A percentile compares a stretch with the other conserved stretches of the same genome.
phyloP scores from a whole-genome alignment of 2,888 invertebrate species.

The Trichopria drosophilae region DNA sequence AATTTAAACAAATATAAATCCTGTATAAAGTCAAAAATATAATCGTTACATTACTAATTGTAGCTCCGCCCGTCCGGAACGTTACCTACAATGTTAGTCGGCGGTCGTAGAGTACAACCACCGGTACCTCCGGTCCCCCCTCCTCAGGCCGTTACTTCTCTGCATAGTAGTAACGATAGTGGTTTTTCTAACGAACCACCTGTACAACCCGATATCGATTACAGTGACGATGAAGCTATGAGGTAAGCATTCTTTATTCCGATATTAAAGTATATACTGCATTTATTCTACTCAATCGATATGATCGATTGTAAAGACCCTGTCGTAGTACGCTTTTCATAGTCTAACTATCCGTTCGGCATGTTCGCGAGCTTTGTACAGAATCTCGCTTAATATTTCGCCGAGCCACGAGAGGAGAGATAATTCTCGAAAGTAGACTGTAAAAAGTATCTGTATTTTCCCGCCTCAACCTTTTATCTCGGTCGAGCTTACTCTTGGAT shows the following conservation, averaged over 20 bases:
- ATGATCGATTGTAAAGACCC: conserved; percentile 22
- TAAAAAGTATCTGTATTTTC: conserved; percentile 7
- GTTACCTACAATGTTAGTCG: conserved; percentile 53
- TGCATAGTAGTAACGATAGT: conserved; percentile 90
- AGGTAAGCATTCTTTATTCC: conserved; percentile 59
- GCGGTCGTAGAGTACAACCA: conserved; percentile 59
- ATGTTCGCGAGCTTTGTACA: conserved; percentile 35
- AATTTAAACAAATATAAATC: no score
- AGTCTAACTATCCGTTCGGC: conserved; percentile 29
- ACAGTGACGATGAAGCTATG: conserved; percentile 84
- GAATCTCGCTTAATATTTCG: no score
- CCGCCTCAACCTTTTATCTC: conserved; percentile 19
- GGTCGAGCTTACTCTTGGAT: conserved; percentile 35
- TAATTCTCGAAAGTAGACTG: no score
- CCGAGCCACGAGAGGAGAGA: no score
- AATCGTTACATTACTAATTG: no score
- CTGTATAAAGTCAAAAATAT: no score
- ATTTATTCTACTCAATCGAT: not conserved
- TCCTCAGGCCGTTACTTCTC: conserved; percentile 63
- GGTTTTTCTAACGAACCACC: conserved; percentile 87
- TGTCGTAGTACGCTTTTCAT: conserved; percentile 32
- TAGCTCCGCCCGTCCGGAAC: conserved; percentile 58
- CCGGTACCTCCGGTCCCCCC: conserved; percentile 56
- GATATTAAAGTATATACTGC: conserved; percentile 11
- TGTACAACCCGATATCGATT: conserved; percentile 85